Evolutionary conservation across 2,888 invertebrate species (phyloP).

Genomic region (Calliopum simillimum): DNA sequence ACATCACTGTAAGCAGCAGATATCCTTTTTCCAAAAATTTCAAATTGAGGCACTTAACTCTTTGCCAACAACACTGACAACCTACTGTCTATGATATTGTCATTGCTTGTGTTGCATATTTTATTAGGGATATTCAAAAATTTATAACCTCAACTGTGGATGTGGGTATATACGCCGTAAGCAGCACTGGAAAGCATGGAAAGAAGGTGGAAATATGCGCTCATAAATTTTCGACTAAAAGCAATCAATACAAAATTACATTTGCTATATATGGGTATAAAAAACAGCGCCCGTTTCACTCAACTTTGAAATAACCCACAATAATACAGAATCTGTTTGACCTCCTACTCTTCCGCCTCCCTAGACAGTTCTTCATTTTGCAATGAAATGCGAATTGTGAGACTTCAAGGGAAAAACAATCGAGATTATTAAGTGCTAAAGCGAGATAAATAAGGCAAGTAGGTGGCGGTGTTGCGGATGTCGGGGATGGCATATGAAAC

Average conservation of each 20-base stretch:
- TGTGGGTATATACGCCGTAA: too few species aligned
- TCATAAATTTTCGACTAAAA: constrained; percentile 5
- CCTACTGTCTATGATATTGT: neutral
- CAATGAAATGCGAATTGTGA: neutral
- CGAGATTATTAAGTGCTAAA: constrained; percentile 23
- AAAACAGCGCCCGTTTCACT: too few species aligned
- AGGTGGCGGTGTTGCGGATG: neutral
- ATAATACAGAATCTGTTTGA: neutral
- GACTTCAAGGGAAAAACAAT: too few species aligned
- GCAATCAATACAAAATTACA: constrained; percentile 20
- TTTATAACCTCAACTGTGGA: neutral
- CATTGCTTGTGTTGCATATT: constrained; percentile 10
- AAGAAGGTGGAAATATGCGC: neutral
- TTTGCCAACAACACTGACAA: neutral
- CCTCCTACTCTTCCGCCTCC: neutral
- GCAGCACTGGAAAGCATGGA: too few species aligned
- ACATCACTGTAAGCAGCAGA: neutral
- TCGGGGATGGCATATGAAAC: neutral
- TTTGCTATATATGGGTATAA: too few species aligned
- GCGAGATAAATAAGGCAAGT: constrained; percentile 14
- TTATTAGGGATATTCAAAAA: constrained; percentile 19
- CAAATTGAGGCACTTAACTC: constrained; percentile 18
- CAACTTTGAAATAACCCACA: too few species aligned
- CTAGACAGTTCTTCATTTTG: neutral
- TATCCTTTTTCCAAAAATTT: constrained; percentile 15